Evolutionary conservation across 2,113 vertebrate species (phyloP), one percentile per base, ranked within the genome.

Genomic region (Tauraco erythrolophus): DNA sequence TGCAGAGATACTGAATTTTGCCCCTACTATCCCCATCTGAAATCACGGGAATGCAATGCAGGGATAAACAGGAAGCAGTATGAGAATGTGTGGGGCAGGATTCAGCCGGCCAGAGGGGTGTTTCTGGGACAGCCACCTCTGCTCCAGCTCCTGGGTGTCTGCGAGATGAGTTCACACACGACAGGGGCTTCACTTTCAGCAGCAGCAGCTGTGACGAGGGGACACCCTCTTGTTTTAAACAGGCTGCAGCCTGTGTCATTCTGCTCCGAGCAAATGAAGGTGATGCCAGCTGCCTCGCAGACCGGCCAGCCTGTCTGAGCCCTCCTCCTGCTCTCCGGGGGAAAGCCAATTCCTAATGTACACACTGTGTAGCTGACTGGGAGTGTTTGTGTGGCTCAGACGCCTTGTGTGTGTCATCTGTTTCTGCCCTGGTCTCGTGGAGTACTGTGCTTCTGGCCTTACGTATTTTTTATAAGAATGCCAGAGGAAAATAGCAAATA

Each of bases 361-460:
- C 93, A 95, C 93, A 95, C 62, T 58, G 81, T 85, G 93, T 94
- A 92, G 94, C 69, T 96, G 92, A 88, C 92, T 95, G 48, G 90
- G 57, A 96, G 82, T 80, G 92, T 94, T 92, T 96, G 92, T 94
- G 89, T 57, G 91, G 96, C 79, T 97, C 93, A 95, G 97, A 96
- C 2, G 62, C 84, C 84, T 90, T 89, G 61, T 82, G 68, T 81
- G 41, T 95, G 77, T 89, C 89, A 91, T 85, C 70, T 89, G 78
- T 83, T 95, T 95, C 80, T 96, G 92, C 84, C 37, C 48, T 28
- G 18, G 27, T 82, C 70, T 91, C 4, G 2, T n/a, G n/a, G 35
- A 96, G 17, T 43, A 10, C 74, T 74, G 70, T 35, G 39, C 62
- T 89, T 94, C 77, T 95, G 89, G 48, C 37, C 50, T 91, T 79